Base-by-base conservation (phyloP, 2,888 invertebrate genomes). In the Ditylenchus weischeri region DNA sequence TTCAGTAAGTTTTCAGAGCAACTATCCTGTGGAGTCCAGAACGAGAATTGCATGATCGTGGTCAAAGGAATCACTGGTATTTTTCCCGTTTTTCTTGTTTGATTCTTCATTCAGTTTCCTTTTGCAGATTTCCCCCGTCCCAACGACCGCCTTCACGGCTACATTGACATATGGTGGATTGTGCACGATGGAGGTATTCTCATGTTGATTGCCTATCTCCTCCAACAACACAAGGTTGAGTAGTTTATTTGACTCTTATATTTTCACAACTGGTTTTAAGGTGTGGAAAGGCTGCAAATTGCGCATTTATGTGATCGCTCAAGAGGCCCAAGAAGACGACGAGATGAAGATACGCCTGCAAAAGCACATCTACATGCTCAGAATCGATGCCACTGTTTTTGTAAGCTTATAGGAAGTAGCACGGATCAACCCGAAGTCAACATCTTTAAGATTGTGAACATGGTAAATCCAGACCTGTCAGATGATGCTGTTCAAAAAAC, bases 101-200 rank as follows among this genome's bases (percentile, higher is more conserved):
- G 43, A 10, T 8, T 13, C 15, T 43, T 95, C 95, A 66, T 93
- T 95, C 75, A 93, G 93, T 85, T 43, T 43, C 43, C 8, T 43
- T 15, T 43, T 43, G 11, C 11, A 43, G 91, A 93, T 86, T 99
- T 92, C 87, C 98, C 98, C 0, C 74, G 75, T 43, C 88, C 88
- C 73, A 92, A 93, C 19, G 92, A 93, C 83, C 91, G 91, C 36
- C 89, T 83, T 0, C 73, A 71, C 10, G 98, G 98, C 57, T 74
- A 92, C 83, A 96, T 98, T 82, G 98, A 99, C 84, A 90, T 99
- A 76, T 98, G 98, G 98, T 99, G 98, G 96, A 96, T 98, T 51
- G 81, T 84, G 78, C 84, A 99, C 85, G 98, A 99, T 84, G 98
- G 98, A 61, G 98, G 98, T 64, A 88, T 99, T 79, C 88, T 98